Evolutionary conservation across 2,113 vertebrate genomes (phyloP).

Genomic region (Condylura cristata): DNA sequence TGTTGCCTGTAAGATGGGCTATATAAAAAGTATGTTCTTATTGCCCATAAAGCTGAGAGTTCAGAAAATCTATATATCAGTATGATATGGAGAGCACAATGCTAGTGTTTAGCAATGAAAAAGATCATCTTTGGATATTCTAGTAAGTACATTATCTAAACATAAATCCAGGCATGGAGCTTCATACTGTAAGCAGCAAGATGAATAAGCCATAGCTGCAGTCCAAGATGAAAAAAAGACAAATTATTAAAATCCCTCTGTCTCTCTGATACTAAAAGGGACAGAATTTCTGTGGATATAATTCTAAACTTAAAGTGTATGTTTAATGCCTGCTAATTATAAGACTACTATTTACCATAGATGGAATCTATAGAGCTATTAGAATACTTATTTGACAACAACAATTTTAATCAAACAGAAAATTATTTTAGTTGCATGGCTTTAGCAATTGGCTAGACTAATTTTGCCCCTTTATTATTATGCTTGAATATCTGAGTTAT

Average conservation of each 20-base stretch:
- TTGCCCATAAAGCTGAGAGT: neutral
- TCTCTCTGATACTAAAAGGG: neutral
- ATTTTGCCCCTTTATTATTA: neutral
- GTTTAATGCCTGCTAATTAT: neutral
- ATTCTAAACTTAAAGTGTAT: neutral
- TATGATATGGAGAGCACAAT: neutral
- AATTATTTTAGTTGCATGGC: neutral
- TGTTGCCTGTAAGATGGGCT: neutral
- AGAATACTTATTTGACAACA: constrained; percentile 33
- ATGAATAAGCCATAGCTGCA: neutral
- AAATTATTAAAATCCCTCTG: neutral
- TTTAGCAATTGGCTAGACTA: neutral
- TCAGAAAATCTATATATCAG: neutral
- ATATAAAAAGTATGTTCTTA: neutral
- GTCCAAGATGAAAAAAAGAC: neutral
- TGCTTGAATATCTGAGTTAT: neutral
- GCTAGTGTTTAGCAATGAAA: neutral
- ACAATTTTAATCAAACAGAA: neutral
- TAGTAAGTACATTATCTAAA: neutral
- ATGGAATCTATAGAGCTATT: neutral
- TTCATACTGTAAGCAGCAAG: neutral
- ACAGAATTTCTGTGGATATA: neutral
- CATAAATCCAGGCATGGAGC: neutral
- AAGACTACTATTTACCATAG: neutral
- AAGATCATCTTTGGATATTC: neutral